Percentiles rank a stretch among this genome's conserved stretches.
These are phyloP conservation scores for Halyomorpha halys DNA, from an alignment of 1,140 invertebrate genomes.

Conservation along the genomic window DNA sequence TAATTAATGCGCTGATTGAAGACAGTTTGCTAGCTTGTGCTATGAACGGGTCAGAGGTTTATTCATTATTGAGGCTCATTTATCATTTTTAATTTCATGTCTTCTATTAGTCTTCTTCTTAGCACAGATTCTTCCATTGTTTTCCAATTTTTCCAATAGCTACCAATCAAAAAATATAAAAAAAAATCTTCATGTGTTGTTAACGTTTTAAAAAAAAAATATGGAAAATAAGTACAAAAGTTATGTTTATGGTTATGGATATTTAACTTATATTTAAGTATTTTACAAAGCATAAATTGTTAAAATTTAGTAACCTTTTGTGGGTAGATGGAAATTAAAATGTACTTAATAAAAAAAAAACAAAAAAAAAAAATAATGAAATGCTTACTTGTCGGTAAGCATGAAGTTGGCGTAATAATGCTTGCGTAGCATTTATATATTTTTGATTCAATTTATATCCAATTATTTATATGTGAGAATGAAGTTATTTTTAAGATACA, in stretches of 20 bases:
- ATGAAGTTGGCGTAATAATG: too few relatives aligned
- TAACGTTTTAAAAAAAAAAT: background rate
- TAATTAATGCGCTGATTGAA: conserved; percentile 14
- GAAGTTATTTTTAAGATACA: too few relatives aligned
- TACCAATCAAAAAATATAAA: background rate
- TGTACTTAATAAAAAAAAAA: too few relatives aligned
- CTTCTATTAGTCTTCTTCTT: conserved; percentile 16
- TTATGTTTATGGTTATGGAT: background rate
- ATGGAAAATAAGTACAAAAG: background rate
- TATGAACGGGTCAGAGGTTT: conserved; percentile 10
- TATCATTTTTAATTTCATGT: conserved; percentile 3
- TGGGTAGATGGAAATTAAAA: conserved; percentile 2
- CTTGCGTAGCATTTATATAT: too few relatives aligned
- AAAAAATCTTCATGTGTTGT: background rate
- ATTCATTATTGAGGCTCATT: conserved; percentile 1
- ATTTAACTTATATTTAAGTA: conserved; percentile 1
- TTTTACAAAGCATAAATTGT: conserved; percentile 5
- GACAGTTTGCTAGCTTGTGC: conserved; percentile 18
- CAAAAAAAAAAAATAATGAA: too few relatives aligned
- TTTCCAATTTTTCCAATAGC: conserved; percentile 6
- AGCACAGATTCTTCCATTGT: conserved; percentile 17
- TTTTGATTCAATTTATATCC: too few relatives aligned
- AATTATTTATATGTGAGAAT: too few relatives aligned
- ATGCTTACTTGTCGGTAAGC: too few relatives aligned
- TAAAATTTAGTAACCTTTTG: background rate